Evolutionary conservation across 1,140 invertebrate genomes (phyloP).

Genomic region (Anastrepha ludens): DNA sequence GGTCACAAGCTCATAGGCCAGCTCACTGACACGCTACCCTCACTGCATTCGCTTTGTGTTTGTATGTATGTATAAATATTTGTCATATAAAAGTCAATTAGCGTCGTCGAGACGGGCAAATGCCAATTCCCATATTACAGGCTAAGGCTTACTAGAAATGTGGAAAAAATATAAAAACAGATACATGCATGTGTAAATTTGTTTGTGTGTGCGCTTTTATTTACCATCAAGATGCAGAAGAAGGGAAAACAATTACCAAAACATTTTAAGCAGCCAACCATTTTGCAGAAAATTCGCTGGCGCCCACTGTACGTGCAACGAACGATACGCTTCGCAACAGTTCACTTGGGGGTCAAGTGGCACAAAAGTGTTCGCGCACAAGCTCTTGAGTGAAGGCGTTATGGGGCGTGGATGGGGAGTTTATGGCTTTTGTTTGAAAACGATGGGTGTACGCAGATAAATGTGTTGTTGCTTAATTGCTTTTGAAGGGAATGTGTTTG

Average conservation of each 20-base stretch:
- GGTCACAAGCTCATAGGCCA: neutral
- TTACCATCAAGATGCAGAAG: conserved; percentile 20
- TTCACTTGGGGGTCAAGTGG: conserved; percentile 39
- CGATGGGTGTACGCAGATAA: conserved; percentile 2
- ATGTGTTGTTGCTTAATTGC: conserved; percentile 6
- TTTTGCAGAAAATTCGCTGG: conserved; percentile 3
- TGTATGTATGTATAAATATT: neutral
- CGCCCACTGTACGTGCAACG: conserved; percentile 12
- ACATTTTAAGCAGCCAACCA: neutral
- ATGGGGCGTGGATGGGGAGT: neutral
- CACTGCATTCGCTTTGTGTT: neutral
- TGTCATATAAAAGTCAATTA: neutral
- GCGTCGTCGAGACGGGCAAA: neutral
- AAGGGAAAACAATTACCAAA: conserved; percentile 38
- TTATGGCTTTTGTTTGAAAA: conserved; percentile 41
- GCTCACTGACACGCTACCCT: neutral
- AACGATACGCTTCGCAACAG: neutral
- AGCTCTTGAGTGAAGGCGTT: neutral
- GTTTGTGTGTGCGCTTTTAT: conserved; percentile 12
- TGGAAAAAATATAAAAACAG: neutral
- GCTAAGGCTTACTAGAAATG: neutral
- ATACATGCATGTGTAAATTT: neutral
- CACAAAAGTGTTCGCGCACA: neutral
- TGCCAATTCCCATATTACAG: neutral
- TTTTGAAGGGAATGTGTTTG: conserved; percentile 7